Conservation (phyloP, 2,113 vertebrate species). For the Ginglymostoma cirratum region DNA sequence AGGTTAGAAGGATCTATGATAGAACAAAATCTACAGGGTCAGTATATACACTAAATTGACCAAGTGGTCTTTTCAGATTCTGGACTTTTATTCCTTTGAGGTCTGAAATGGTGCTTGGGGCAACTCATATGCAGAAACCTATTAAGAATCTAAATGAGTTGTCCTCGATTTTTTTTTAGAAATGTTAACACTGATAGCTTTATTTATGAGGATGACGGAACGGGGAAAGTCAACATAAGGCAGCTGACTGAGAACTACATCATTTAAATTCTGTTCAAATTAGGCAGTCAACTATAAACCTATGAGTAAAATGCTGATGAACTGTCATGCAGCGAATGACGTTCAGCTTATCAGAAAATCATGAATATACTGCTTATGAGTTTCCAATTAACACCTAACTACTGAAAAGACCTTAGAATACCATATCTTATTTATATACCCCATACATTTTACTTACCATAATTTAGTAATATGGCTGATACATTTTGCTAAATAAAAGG, state of each 20-base stretch:
- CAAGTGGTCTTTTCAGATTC: not conserved
- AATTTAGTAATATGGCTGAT: too few relatives aligned
- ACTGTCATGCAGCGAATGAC: not conserved
- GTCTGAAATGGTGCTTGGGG: not conserved
- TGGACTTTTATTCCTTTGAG: not conserved
- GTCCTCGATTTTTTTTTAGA: not conserved
- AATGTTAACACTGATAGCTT: not conserved
- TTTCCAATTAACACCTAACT: not conserved
- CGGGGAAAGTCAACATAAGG: not conserved
- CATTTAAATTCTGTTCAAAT: not conserved
- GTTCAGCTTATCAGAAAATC: not conserved
- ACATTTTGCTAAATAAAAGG: too few relatives aligned
- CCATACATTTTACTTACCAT: not conserved
- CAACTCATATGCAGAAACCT: not conserved
- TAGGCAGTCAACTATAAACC: not conserved
- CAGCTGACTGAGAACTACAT: not conserved
- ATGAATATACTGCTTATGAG: not conserved
- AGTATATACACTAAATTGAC: not conserved
- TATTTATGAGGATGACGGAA: too few relatives aligned
- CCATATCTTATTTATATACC: not conserved
- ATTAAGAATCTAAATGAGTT: not conserved
- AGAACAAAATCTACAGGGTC: not conserved
- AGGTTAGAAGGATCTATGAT: not conserved
- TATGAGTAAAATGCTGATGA: not conserved
- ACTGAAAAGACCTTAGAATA: not conserved